Evolutionary conservation across 1,140 invertebrate genomes (phyloP).

Genomic region (Steinernema feltiae): DNA sequence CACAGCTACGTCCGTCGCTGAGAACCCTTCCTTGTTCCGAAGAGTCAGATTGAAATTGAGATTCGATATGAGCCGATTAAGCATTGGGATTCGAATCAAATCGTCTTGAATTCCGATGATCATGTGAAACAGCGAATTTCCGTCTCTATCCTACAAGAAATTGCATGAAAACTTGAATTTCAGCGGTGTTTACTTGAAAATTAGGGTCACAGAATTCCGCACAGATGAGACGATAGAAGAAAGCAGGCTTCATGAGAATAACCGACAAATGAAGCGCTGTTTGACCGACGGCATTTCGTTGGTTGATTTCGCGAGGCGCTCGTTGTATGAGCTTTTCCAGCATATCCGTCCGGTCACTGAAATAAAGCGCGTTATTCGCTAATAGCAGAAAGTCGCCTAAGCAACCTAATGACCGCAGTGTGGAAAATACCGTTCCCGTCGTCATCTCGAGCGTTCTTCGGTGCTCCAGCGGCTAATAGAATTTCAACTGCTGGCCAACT

Average conservation of each 20-base stretch:
- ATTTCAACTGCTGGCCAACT: not conserved
- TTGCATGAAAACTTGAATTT: not conserved
- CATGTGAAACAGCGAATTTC: not conserved
- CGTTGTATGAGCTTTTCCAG: not conserved
- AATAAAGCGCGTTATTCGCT: too few relatives aligned
- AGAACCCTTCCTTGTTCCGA: not conserved
- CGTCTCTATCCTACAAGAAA: not conserved
- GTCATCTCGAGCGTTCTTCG: not conserved
- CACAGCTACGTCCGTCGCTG: not conserved
- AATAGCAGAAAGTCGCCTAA: too few relatives aligned
- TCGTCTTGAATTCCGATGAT: not conserved
- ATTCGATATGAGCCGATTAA: not conserved
- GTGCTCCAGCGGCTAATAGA: not conserved
- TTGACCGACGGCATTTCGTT: not conserved
- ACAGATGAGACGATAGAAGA: not conserved
- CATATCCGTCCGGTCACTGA: not conserved
- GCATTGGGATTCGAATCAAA: not conserved
- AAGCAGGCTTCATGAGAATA: not conserved
- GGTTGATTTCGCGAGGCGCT: not conserved
- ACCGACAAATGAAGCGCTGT: not conserved
- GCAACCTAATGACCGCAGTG: not conserved
- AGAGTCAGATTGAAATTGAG: not conserved
- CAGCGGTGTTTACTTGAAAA: not conserved
- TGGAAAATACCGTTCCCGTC: not conserved
- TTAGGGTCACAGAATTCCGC: not conserved